Conservation (phyloP, 2,113 vertebrate genomes). For the Nematolebias whitei region DNA sequence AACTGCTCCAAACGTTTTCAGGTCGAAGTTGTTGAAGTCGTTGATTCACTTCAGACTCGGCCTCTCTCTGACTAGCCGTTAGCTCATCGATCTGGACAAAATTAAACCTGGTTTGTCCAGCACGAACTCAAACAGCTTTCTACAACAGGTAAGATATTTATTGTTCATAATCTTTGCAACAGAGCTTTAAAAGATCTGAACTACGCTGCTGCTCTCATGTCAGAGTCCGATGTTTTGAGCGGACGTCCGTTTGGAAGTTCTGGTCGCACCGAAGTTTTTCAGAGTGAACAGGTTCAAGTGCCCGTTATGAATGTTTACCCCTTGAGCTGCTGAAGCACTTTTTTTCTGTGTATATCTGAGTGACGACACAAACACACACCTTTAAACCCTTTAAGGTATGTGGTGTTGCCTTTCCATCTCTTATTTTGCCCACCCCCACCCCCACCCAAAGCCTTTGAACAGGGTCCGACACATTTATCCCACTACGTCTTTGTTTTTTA, state of each 20-base stretch:
- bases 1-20: no score
- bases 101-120: no score
- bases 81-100: no score
- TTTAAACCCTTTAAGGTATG: conserved; percentile 47
- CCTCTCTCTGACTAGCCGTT: no score
- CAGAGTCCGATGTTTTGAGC: neutral
- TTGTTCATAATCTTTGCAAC: no score
- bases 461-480: conserved; percentile 56
- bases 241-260: conserved; percentile 17
- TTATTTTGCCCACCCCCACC: conserved; percentile 21
- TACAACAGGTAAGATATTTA: no score
- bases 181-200: no score
- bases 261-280: conserved; percentile 42
- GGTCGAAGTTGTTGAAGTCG: no score
- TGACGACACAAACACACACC: conserved; percentile 25
- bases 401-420: conserved; percentile 59
- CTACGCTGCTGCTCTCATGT: no score
- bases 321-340: conserved; percentile 71
- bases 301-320: conserved; percentile 71
- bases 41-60: no score
- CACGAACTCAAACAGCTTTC: no score
- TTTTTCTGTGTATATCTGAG: conserved; percentile 20
- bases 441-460: conserved; percentile 62
- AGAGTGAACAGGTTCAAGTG: conserved; percentile 57
- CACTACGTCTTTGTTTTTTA: conserved; percentile 45